phyloP scores from a whole-genome alignment of 2,113 vertebrate genomes.

The Poeciliopsis occidentalis region DNA sequence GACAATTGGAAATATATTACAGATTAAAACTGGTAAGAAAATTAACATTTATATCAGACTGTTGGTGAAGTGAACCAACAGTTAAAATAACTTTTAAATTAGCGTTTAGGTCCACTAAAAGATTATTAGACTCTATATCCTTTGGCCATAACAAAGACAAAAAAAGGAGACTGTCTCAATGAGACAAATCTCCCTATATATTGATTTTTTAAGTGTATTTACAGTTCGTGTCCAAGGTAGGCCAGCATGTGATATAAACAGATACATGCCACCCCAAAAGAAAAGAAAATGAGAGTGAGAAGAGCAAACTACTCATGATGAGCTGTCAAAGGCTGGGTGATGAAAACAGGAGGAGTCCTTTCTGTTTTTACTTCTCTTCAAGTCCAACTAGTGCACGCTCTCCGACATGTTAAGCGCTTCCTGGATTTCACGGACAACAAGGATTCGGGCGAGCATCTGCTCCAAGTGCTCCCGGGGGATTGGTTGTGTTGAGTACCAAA shows the following conservation, averaged over 20 bases:
- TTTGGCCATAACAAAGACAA: slow-evolving; percentile 63
- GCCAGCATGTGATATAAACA: slow-evolving; percentile 50
- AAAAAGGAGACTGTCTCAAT: slow-evolving; percentile 26
- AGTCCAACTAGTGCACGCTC: slow-evolving; percentile 85
- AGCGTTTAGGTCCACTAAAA: slow-evolving; percentile 58
- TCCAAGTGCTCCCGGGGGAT: slow-evolving; percentile 97
- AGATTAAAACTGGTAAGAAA: slow-evolving; percentile 53
- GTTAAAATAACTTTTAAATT: slow-evolving; percentile 71
- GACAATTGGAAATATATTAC: slow-evolving; percentile 69
- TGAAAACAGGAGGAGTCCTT: slow-evolving; percentile 43
- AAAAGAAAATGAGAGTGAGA: slow-evolving; percentile 32
- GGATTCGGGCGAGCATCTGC: slow-evolving; percentile 97
- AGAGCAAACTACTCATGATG: slow-evolving; percentile 51
- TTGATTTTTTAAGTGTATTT: slow-evolving; percentile 46
- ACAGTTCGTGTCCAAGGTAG: slow-evolving; percentile 56
- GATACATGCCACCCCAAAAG: slow-evolving; percentile 60
- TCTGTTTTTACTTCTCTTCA: slow-evolving; percentile 33
- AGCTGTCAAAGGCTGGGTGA: slow-evolving; percentile 60
- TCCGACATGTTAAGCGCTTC: slow-evolving; percentile 90
- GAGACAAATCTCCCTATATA: slow-evolving; percentile 39
- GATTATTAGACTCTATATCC: slow-evolving; percentile 51
- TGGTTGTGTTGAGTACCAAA: slow-evolving; percentile 99
- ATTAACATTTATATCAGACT: slow-evolving; percentile 29
- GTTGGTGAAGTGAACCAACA: slow-evolving; percentile 45
- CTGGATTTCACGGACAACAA: slow-evolving; percentile 97